Conservation (phyloP, 2,888 invertebrate genomes). For the Dolichomitus sp. region DNA sequence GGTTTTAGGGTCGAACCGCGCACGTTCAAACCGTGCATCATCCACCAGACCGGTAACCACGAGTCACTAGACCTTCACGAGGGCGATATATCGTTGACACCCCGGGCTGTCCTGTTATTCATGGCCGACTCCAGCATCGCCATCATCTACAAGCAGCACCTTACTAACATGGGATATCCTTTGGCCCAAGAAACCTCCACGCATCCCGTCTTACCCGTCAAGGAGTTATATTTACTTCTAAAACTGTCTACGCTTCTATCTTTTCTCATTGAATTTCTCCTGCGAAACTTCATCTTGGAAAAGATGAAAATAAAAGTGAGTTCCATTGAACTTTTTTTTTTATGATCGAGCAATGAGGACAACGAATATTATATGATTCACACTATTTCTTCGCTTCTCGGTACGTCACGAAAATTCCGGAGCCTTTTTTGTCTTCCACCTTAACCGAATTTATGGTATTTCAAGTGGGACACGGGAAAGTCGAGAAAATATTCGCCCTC, state of each 20-base stretch:
- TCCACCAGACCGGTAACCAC: conserved; percentile 79
- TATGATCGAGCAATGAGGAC: conserved; percentile 6
- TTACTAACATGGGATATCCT: background rate
- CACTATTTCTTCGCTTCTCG: background rate
- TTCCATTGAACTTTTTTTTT: conserved; percentile 18
- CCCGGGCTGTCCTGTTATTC: conserved; percentile 65
- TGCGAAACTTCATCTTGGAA: conserved; percentile 19
- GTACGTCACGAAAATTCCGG: conserved; percentile 18
- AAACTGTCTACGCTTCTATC: conserved; percentile 34
- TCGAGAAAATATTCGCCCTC: conserved; percentile 33
- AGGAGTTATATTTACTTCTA: conserved; percentile 2
- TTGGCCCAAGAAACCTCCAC: background rate
- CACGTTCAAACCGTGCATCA: conserved; percentile 80
- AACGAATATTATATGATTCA: background rate
- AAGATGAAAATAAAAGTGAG: conserved; percentile 2
- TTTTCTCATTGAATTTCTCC: conserved; percentile 52
- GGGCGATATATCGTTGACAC: conserved; percentile 74
- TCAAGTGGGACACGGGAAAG: conserved; percentile 50
- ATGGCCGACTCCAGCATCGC: conserved; percentile 49
- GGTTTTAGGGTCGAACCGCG: conserved; percentile 66
- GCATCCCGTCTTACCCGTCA: background rate
- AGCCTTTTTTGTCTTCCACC: conserved; percentile 16
- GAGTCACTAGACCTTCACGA: conserved; percentile 79
- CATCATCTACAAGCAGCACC: conserved; percentile 23
- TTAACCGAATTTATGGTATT: conserved; percentile 47